Conservation (phyloP, 2,888 invertebrate species). For the Caenorhabditis sp. region DNA sequence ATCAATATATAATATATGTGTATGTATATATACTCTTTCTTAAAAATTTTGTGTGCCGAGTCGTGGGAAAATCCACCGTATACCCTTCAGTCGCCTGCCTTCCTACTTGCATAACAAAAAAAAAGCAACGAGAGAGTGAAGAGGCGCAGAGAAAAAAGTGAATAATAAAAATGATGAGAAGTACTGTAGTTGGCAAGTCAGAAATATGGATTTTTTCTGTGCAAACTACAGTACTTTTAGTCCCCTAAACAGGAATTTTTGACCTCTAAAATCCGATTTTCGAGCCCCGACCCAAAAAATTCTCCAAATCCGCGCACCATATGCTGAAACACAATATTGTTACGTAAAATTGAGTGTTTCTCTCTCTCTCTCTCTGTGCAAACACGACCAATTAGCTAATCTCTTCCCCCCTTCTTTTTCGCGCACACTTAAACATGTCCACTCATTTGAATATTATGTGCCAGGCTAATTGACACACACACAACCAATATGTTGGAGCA, state of each 20-base stretch:
- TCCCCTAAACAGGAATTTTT: too few relatives aligned
- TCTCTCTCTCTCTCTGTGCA: too few relatives aligned
- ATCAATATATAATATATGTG: background rate
- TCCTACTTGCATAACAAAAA: background rate
- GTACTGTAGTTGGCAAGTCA: too few relatives aligned
- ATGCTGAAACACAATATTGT: background rate
- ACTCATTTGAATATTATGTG: slow-evolving; percentile 32
- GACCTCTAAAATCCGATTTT: too few relatives aligned
- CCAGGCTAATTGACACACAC: background rate
- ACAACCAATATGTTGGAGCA: too few relatives aligned
- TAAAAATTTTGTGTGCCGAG: background rate
- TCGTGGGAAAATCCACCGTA: slow-evolving; percentile 12
- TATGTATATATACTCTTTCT: background rate
- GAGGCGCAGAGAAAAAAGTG: background rate
- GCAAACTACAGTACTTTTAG: too few relatives aligned
- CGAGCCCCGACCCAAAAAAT: background rate
- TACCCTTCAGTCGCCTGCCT: background rate
- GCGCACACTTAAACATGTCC: slow-evolving; percentile 37
- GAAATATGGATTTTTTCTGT: too few relatives aligned
- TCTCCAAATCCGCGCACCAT: background rate
- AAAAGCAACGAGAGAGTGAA: background rate
- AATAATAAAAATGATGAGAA: background rate
- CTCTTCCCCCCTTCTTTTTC: background rate
- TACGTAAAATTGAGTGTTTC: background rate
- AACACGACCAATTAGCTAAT: slow-evolving; percentile 2